Evolutionary conservation across 1,140 invertebrate genomes (phyloP).

Genomic region (Meloidogyne floridensis): DNA sequence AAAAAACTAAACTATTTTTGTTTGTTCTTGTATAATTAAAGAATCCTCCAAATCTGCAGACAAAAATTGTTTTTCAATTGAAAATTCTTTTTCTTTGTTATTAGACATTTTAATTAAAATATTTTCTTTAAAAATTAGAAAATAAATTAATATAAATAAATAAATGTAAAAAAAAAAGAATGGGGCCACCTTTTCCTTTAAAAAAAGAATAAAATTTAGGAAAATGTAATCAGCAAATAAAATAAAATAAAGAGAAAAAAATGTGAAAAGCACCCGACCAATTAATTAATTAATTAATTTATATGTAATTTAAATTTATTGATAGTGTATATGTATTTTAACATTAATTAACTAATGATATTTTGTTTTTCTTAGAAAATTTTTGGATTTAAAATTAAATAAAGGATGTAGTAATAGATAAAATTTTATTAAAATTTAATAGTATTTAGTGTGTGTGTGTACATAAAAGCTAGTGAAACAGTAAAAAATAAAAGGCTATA

Average conservation of each 20-base stretch:
- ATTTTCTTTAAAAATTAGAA: background rate
- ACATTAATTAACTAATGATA: background rate
- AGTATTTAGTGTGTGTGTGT: too few species aligned
- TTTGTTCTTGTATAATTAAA: conserved; percentile 40
- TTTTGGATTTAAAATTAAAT: too few species aligned
- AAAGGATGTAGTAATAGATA: too few species aligned
- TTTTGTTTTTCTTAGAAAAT: background rate
- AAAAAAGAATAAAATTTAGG: background rate
- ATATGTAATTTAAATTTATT: background rate
- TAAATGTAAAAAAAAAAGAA: background rate
- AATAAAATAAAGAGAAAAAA: background rate
- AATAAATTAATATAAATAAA: background rate
- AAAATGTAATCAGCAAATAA: background rate
- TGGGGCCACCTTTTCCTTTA: background rate
- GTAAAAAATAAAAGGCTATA: too few species aligned
- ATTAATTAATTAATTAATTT: background rate
- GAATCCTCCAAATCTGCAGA: conserved; percentile 60
- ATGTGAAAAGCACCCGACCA: background rate
- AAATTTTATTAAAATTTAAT: too few species aligned
- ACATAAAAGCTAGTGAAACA: too few species aligned
- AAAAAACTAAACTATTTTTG: conserved; percentile 41
- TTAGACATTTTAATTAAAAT: conserved; percentile 16
- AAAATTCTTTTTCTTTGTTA: conserved; percentile 10
- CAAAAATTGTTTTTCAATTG: conserved; percentile 48
- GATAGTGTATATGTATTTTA: background rate